phyloP scores from a whole-genome alignment of 2,113 vertebrate genomes.

The Aramus guarauna region DNA sequence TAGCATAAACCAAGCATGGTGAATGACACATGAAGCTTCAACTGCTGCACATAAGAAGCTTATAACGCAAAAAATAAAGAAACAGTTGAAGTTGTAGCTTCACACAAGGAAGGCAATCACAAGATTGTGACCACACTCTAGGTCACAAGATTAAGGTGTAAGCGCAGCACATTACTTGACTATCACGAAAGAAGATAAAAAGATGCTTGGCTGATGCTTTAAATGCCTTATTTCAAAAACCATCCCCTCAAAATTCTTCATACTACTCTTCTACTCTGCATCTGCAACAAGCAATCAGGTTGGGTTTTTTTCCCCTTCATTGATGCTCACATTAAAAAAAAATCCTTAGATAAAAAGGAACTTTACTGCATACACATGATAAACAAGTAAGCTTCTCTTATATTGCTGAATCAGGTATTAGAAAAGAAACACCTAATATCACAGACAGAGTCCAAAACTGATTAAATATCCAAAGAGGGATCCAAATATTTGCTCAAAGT shows the following conservation, averaged over 20 bases:
- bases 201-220: neutral
- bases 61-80: neutral
- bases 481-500: neutral
- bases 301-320: neutral
- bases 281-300: neutral
- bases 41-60: neutral
- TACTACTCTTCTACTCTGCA: neutral
- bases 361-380: neutral
- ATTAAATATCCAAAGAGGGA: neutral
- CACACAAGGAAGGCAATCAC: neutral
- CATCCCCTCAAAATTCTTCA: neutral
- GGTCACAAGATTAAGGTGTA: neutral
- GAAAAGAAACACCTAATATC: neutral
- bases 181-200: neutral
- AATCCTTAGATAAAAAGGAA: neutral
- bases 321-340: neutral
- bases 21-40: neutral
- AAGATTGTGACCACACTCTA: neutral
- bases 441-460: neutral
- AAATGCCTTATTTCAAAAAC: neutral
- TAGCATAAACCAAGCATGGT: neutral
- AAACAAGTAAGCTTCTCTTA: neutral
- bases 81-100: neutral
- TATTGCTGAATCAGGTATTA: neutral
- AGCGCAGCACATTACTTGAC: neutral